Evolutionary conservation across 2,888 invertebrate species (phyloP).

Genomic region (Drosophila mayaguana): DNA sequence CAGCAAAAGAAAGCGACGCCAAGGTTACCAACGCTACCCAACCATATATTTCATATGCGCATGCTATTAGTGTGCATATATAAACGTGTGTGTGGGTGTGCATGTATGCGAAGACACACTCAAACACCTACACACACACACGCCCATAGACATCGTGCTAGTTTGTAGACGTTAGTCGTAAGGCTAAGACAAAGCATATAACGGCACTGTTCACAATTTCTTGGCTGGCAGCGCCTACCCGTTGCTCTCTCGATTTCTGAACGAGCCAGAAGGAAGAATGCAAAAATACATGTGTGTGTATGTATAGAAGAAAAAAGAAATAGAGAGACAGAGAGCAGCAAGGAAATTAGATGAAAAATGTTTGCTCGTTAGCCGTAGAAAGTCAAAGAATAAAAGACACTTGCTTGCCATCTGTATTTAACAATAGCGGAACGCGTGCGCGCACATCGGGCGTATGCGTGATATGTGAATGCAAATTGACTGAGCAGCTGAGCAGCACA

Average conservation of each 20-base stretch:
- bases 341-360: constrained; percentile 32
- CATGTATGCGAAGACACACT: constrained; percentile 6
- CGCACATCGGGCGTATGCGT: constrained; percentile 12
- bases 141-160: constrained; percentile 2
- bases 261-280: constrained; percentile 29
- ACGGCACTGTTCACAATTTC: constrained; percentile 40
- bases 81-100: not conserved
- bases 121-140: not conserved
- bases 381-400: constrained; percentile 31
- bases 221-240: constrained; percentile 45
- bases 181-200: constrained; percentile 44
- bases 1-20: constrained; percentile 59
- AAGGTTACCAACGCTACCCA: constrained; percentile 63
- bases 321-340: constrained; percentile 1
- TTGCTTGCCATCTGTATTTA: constrained; percentile 12
- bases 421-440: not conserved
- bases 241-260: constrained; percentile 9
- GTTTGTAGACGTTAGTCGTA: constrained; percentile 10
- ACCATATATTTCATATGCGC: constrained; percentile 31
- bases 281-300: constrained; percentile 1
- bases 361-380: constrained; percentile 43
- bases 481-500: not conserved
- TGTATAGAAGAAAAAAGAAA: not conserved
- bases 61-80: constrained; percentile 25
- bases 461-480: constrained; percentile 7